Evolutionary conservation across 2,113 vertebrate genomes (phyloP).

Genomic region (Dicaeum eximium): DNA sequence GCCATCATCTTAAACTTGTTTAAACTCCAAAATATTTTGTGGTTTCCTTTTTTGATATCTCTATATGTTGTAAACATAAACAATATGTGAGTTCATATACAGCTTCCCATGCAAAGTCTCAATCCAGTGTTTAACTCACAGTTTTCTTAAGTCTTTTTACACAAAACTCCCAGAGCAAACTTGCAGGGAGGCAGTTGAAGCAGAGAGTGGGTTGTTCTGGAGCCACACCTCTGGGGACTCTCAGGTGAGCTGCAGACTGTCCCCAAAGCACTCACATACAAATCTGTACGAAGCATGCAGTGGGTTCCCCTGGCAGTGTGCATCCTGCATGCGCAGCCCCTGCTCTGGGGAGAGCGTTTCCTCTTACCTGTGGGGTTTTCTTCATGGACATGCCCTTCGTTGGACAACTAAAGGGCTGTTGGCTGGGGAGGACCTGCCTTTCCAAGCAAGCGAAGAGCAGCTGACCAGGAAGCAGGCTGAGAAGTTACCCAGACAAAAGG

Average conservation of each 20-base stretch:
- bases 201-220: background rate
- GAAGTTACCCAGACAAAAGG: background rate
- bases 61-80: background rate
- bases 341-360: background rate
- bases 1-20: background rate
- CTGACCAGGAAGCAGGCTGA: background rate
- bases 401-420: background rate
- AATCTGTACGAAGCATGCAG: background rate
- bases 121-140: background rate
- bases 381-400: background rate
- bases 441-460: background rate
- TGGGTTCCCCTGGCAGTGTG: rapidly evolving
- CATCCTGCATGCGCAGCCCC: rapidly evolving
- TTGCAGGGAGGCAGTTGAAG: background rate
- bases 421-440: background rate
- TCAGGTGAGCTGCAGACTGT: background rate
- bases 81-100: background rate
- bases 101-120: background rate
- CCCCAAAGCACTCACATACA: background rate
- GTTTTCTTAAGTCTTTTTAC: background rate
- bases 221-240: too few species aligned
- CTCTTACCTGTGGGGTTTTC: background rate
- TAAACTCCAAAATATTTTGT: background rate
- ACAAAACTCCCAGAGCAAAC: background rate
- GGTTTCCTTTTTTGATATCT: background rate